Evolutionary conservation across 92 coral and sea anemone genomes (phyloP), one percentile per base, ranked within the genome.

Genomic region (Muricea muricata): DNA sequence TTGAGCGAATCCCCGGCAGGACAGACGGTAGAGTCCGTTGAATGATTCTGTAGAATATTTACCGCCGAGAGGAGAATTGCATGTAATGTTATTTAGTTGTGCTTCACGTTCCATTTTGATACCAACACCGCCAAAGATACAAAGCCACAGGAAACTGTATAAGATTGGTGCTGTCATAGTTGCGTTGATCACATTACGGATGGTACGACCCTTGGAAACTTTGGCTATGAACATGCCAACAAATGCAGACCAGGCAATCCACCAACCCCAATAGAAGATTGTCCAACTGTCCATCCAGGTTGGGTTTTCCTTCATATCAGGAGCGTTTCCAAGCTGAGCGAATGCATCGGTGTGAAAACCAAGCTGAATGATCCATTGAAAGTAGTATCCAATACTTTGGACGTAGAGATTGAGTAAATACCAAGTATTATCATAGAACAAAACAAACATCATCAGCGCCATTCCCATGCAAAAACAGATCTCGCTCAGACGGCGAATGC

Each of bases 151-250:
- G 87, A 94, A 86, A 17, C 87, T 81, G 78, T 94, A 94, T 69
- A 94, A 65, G 30, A 91, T 88, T 14, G 98, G 98, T 58, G 91
- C 87, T 0, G 98, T 94, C 86, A 94, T 85, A 18, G 98, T 94
- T 77, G 87, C 91, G 73, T 86, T 94, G 87, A 94, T 94, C 72
- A 94, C 93, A 88, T 92, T 90, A 71, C 72, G 89, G 83, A 94
- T 90, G 84, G 98, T 94, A 37, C 98, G 97, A 66, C 98, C 98
- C 57, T 89, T 87, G 69, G 98, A 94, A 55, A 94, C 93, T 65
- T 87, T 92, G 65, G 98, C 98, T 17, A 94, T 90, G 79, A 94
- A 94, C 88, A 89, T 92, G 25, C 98, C 98, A 21, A 94, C 98
- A 81, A 94, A 93, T 31, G 98, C 97, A 8, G 97, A 79, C 89